Percentiles rank a stretch among this genome's conserved stretches.
Evolutionary conservation across 2,113 vertebrate genomes (phyloP).

Genomic region (Pollachius pollachius): DNA sequence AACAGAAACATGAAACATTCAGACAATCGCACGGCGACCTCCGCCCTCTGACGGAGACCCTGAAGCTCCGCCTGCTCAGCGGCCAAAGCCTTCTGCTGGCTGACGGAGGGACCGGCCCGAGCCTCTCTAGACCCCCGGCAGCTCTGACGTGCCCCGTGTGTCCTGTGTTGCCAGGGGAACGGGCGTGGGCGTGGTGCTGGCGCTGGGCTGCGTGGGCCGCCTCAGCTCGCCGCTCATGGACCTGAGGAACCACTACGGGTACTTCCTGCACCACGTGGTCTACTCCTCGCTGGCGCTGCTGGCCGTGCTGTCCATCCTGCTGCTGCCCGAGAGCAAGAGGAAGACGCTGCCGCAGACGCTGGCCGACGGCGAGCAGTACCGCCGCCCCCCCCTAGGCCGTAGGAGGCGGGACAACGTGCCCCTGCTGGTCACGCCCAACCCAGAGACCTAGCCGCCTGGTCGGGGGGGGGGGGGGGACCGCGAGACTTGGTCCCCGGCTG

Average conservation of each 20-base stretch:
- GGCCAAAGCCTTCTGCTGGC: too few relatives aligned
- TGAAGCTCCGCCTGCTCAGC: too few relatives aligned
- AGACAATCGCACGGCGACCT: too few relatives aligned
- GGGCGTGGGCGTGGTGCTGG: slow-evolving; percentile 77
- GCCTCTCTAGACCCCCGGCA: too few relatives aligned
- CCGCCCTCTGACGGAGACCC: too few relatives aligned
- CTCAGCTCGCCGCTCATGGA: slow-evolving; percentile 85
- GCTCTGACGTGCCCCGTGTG: too few relatives aligned
- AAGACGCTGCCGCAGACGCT: slow-evolving; percentile 85
- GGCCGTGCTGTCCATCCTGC: slow-evolving; percentile 86
- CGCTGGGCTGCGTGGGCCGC: slow-evolving; percentile 81
- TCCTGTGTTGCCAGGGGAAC: slow-evolving; percentile 68
- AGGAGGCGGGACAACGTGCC: slow-evolving; percentile 83
- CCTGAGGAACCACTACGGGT: slow-evolving; percentile 84
- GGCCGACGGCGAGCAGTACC: slow-evolving; percentile 83
- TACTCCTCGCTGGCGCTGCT: slow-evolving; percentile 85
- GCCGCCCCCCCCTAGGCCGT: slow-evolving; percentile 79
- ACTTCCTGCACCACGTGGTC: slow-evolving; percentile 88
- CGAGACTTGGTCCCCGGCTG: too few relatives aligned
- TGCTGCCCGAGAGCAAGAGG: slow-evolving; percentile 88
- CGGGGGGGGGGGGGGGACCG: too few relatives aligned
- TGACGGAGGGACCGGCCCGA: too few relatives aligned
- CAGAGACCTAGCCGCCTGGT: slow-evolving; percentile 63
- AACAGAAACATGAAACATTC: too few relatives aligned
- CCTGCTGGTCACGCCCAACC: slow-evolving; percentile 84